Evolutionary conservation across 2,888 invertebrate genomes (phyloP), one percentile per base, ranked within the genome.

Genomic region (Cryptocheilus praepositus): DNA sequence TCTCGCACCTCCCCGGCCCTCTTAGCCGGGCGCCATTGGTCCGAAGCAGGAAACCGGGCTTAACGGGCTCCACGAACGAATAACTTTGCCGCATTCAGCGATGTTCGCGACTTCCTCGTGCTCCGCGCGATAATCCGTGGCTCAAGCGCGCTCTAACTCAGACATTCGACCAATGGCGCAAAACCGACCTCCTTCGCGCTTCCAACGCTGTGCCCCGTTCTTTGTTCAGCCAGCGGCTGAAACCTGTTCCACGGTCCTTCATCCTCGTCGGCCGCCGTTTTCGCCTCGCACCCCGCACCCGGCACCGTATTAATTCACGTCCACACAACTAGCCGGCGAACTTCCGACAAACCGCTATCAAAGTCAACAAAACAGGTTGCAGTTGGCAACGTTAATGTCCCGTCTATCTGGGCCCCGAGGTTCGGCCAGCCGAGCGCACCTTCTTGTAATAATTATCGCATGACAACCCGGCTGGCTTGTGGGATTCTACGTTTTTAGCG

Each of bases 381-480:
- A 59, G 67, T 75, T 74, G 67, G 75, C 56, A 54, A 66, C 61
- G 55, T 75, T 75, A 67, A 71, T 65, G 70, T 64, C 16, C 49
- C 18, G 49, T 49, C n/a, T 53, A 53, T 53, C 53, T 25, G 25
- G 16, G 15, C 8, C 13, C 36, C 7, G 36, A 36, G 36, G 3
- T 8, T 36, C 36, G 11, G 36, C 7, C 7, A 11, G 16, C 49
- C 49, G 11, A 49, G 5, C 18, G 49, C 16, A n/a, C 49, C 18
- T 18, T 49, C 49, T 16, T 49, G 62, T 43, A 62, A 66, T 66
- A 62, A 66, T 66, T 51, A 62, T 66, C 61, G 61, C 66, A 52
- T 36, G 49, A 49, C 49, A 49, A 49, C 49, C 36, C 11, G 13
- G 11, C 36, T 36, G 36, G 11, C 36, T 36, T 36, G 36, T 11